phyloP scores from a whole-genome alignment of 2,797 vertebrate species.

The Bovichtus diacanthus region DNA sequence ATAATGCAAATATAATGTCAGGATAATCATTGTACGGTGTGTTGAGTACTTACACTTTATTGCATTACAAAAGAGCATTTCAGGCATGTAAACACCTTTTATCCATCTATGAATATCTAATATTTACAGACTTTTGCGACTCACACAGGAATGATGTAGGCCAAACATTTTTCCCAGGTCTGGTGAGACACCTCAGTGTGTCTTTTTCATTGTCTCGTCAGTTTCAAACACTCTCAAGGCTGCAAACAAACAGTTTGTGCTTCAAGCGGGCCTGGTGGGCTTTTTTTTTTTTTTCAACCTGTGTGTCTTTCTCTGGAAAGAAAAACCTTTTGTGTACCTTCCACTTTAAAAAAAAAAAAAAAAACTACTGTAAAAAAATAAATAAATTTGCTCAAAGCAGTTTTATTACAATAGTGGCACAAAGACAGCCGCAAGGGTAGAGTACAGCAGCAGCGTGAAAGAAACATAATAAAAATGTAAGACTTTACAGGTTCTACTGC shows the following conservation, averaged over 20 bases:
- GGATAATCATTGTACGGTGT: background rate
- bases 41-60: background rate
- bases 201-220: conserved; percentile 20
- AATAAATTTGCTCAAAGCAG: no score
- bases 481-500: background rate
- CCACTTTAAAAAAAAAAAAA: background rate
- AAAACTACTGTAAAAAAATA: conserved; percentile 23
- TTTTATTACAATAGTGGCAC: no score
- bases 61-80: conserved; percentile 11
- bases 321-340: background rate
- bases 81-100: conserved; percentile 13
- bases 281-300: conserved; percentile 11
- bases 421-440: conserved; percentile 4
- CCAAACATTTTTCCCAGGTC: conserved; percentile 32
- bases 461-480: conserved; percentile 1
- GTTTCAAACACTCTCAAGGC: conserved; percentile 30
- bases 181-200: conserved; percentile 20
- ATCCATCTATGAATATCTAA: conserved; percentile 3
- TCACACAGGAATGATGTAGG: conserved; percentile 21
- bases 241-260: conserved; percentile 41
- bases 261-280: conserved; percentile 27
- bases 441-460: background rate
- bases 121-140: conserved; percentile 3
- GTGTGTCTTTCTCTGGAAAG: background rate
- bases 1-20: conserved; percentile 4